Base-by-base conservation (phyloP, 2,888 invertebrate species). In the Neoitamus cyanurus region DNA sequence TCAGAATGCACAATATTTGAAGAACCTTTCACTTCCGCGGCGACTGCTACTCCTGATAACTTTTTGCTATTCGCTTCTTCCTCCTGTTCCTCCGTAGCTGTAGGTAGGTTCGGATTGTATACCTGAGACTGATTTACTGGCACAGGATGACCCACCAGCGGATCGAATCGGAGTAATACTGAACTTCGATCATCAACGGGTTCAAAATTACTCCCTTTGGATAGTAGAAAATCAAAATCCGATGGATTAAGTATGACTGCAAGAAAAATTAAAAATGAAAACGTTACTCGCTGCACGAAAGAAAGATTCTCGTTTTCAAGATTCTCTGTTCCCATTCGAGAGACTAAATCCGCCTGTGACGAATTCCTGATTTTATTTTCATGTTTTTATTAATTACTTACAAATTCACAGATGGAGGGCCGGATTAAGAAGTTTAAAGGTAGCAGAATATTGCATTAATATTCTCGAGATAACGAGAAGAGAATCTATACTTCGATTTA, bases 171-270 rank as follows among this genome's bases (percentile, higher is more conserved):
- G 85, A 91, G 88, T 87, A 91, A 87, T 85, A 91, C 87, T 70
- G 91, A 91, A 87, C 89, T 90, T 70, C 91, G 89, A 88, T 89
- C 89, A 46, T 85, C 75, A 34, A 37, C 58, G 6, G 36, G 37
- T 28, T 69, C 28, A 87, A 88, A 89, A 88, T 88, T 90, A 88
- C 72, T 68, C 4, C 73, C 91, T 89, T 91, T 91, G 58, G 90
- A 90, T 87, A 90, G 88, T 86, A 91, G 88, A 89, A 89, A 91
- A 88, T 91, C 91, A 87, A 91, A 90, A 88, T 91, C 91, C 86
- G 89, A 89, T 88, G 90, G 88, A 88, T 90, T 90, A 77, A 91
- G 88, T 87, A 91, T 89, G 85, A 91, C 91, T 91, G 88, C 83
- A 87, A 86, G 68, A 68, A 58, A 58, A 58, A 20, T 58, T 20